A percentile compares a stretch with the other conserved stretches of the same genome.
phyloP scores from a whole-genome alignment of 2,113 vertebrate species.

The Mixornis gularis region DNA sequence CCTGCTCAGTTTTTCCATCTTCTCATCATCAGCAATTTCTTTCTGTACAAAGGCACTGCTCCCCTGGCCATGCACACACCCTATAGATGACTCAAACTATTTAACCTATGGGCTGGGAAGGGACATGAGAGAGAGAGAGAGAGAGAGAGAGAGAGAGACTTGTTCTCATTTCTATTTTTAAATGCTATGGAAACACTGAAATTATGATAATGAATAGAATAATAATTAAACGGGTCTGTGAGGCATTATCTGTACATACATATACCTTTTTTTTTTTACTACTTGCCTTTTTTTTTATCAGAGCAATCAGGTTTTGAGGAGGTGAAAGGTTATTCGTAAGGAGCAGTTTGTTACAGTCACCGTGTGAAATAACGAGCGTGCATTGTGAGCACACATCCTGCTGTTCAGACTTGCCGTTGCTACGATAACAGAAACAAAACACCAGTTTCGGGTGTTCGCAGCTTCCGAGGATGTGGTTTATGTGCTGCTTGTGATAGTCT shows the following conservation, averaged over 20 bases:
- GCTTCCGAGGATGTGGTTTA: constrained; percentile 44
- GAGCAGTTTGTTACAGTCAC: neutral
- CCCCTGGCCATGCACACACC: neutral
- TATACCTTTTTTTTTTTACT: neutral
- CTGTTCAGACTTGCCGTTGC: constrained; percentile 19
- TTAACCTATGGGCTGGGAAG: constrained; percentile 37
- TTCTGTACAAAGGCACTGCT: neutral
- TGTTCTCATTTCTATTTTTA: constrained; percentile 9
- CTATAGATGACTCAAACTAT: constrained; percentile 34
- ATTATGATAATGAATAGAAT: neutral
- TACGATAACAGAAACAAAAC: constrained; percentile 57
- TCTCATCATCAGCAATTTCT: neutral
- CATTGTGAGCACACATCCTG: neutral
- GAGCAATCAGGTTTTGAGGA: neutral
- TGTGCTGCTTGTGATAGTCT: neutral
- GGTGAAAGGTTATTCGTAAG: neutral
- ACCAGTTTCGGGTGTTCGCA: neutral
- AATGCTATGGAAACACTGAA: neutral
- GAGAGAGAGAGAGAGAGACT: neutral
- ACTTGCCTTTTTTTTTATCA: neutral
- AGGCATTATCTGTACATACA: neutral
- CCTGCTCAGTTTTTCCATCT: neutral
- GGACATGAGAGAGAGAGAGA: neutral
- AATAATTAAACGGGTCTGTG: neutral
- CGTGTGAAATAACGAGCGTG: neutral